Evolutionary conservation across 2,113 vertebrate species (phyloP), one percentile per base, ranked within the genome.

Genomic region (Neodon shergylaensis): DNA sequence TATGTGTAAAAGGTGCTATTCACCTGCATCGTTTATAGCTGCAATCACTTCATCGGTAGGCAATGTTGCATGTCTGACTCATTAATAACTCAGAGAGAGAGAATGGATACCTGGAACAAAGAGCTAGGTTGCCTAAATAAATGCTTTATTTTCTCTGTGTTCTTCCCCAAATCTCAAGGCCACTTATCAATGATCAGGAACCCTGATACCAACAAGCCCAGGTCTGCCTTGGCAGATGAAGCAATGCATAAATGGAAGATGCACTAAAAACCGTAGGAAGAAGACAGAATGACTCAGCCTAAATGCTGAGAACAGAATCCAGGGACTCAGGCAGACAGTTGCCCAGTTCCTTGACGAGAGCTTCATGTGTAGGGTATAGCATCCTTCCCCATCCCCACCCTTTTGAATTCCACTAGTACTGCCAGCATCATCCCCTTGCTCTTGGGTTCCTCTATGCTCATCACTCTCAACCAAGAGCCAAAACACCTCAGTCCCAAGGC

Each of bases 161-260:
- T 94, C 94, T 68, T 16, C 84, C 74, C 14, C 86, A 88, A 86
- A 79, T 77, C 65, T 66, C 21, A 0, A 63, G 44, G 68, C 78
- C 79, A 33, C 44, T 70, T 13, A 61, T 61, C 54, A 94, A 22
- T 66, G 26, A 39, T 36, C 63, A 83, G 88, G 42, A 83, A 52
- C 72, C 47, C 76, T 68, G 39, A 33, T 72, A 65, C 52, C 66
- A 78, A 93, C 94, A 97, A 95, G 88, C 76, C 94, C 31, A 31
- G 47, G 52, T 93, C 47, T 33, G 52, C 84, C 90, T 96, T 73
- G 36, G 22, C 39, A 92, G 94, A 96, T 90, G 81, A 93, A 94
- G 91, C 68, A 31, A 76, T 90, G 22, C 66, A 21, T 77, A 81
- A 86, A 58, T 92, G 91, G 44, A 94, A 97, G 95, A 72, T 31